phyloP scores from a whole-genome alignment of 2,888 invertebrate genomes.

The Lepas anatifera region DNA sequence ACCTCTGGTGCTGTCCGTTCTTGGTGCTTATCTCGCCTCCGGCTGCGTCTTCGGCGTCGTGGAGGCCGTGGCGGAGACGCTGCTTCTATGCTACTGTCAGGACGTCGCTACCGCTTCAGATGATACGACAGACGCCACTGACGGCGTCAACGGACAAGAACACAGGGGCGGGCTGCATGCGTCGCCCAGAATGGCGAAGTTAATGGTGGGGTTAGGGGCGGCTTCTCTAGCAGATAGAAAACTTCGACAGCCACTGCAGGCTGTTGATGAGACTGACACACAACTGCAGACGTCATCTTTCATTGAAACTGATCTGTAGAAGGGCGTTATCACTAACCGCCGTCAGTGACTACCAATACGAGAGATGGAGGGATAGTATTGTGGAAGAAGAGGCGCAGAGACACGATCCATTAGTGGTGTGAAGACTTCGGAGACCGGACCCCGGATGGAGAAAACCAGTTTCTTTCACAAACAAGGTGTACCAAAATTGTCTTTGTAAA shows the following conservation, averaged over 20 bases:
- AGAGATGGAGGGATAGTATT: too few species aligned
- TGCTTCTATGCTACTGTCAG: constrained; percentile 88
- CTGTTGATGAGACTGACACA: neutral
- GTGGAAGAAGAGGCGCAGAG: too few species aligned
- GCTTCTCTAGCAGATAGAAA: neutral
- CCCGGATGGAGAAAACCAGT: too few species aligned
- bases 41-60: constrained; percentile 87
- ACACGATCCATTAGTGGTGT: too few species aligned
- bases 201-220: neutral
- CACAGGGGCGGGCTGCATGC: neutral
- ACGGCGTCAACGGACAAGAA: neutral
- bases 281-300: too few species aligned
- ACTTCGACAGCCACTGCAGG: neutral
- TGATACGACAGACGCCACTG: neutral
- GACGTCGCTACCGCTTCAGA: constrained; percentile 39
- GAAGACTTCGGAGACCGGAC: too few species aligned
- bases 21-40: constrained; percentile 75
- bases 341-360: too few species aligned
- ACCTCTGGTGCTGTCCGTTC: constrained; percentile 31
- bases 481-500: too few species aligned
- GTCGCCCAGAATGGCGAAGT: neutral
- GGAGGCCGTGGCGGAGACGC: constrained; percentile 87
- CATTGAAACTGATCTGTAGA: too few species aligned
- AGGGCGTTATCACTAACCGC: too few species aligned
- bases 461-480: too few species aligned